These are phyloP conservation scores for Intellagama lesueurii DNA, from an alignment of 2,797 vertebrate species.

Conservation along the genomic window DNA sequence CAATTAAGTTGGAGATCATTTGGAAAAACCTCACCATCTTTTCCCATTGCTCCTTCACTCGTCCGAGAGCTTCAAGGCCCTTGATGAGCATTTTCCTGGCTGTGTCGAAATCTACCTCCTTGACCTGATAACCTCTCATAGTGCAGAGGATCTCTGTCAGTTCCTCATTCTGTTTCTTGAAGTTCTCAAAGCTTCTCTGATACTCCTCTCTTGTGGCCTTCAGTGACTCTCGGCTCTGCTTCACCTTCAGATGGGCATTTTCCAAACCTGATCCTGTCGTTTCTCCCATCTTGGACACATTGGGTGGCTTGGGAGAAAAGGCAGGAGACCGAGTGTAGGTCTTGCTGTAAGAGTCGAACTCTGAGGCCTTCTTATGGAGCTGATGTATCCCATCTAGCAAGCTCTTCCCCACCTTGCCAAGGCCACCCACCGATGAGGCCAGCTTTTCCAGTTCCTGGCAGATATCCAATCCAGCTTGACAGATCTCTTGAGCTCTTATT, in stretches of 20 bases:
- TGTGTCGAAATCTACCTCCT: constrained; percentile 59
- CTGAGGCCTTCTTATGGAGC: constrained; percentile 15
- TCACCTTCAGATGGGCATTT: constrained; percentile 43
- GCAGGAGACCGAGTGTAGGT: constrained; percentile 12
- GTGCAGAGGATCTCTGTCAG: constrained; percentile 49
- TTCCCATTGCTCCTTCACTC: constrained; percentile 65
- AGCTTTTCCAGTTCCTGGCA: constrained; percentile 15
- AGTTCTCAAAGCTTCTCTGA: constrained; percentile 48
- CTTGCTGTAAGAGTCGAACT: constrained; percentile 26
- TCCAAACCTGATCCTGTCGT: neutral
- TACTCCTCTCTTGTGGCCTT: constrained; percentile 34
- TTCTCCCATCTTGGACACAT: constrained; percentile 29
- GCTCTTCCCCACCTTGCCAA: neutral
- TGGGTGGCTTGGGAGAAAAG: constrained; percentile 43
- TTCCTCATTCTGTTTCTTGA: constrained; percentile 60
- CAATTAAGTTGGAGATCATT: constrained; percentile 67
- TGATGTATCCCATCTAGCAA: neutral
- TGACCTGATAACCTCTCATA: constrained; percentile 56
- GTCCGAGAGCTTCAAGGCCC: constrained; percentile 57
- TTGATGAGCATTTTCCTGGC: constrained; percentile 59
- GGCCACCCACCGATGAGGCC: neutral
- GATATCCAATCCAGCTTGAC: neutral
- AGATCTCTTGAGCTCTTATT: constrained; percentile 24
- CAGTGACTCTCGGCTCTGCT: constrained; percentile 50
- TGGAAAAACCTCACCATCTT: constrained; percentile 70